Evolutionary conservation across 2,888 invertebrate genomes (phyloP), one percentile per base, ranked within the genome.

Genomic region (Octonoba sinensis): DNA sequence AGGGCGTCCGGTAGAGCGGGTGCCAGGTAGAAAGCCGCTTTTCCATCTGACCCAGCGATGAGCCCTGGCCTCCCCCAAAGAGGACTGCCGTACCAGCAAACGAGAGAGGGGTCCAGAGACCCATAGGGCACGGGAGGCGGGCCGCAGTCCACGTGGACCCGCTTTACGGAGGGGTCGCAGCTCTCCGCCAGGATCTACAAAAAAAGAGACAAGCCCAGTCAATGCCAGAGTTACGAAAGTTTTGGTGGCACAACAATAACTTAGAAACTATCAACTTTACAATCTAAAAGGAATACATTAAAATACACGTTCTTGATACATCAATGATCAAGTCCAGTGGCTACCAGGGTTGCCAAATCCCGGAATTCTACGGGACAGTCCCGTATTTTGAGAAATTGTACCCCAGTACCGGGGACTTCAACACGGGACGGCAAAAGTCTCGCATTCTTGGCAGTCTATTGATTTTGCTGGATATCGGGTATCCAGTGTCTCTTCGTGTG

Each of bases 31-130:
- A 79, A 51, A 24, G 79, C n/a, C n/a, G n/a, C 54, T 65, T 73
- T 81, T 74, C 74, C 74, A 74, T 81, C 81, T 81, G 74, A 6
- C 6, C 27, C 27, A 27, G 27, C 74, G 81, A 74, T 81, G 81
- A 81, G 74, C 74, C 74, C 81, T 69, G 77, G 69, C 51, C 74
- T 81, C 24, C 74, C 67, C 81, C 81, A 81, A 62, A 79, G 27
- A 56, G 74, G 57, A 70, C 65, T 71, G 71, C 47, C 57, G 47
- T 81, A 81, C 44, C 73, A 81, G 64, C 70, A 81, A 47, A 75
- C 70, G 62, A 74, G 64, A 56, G 73, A 57, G 44, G 81, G 81
- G 65, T 81, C 81, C 64, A 73, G 56, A 27, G 70, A 49, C 27
- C 27, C 27, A 27, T 27, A 27, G 44, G 67, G 70, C 57, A 74